Base-by-base conservation (phyloP, 2,888 invertebrate species). In the Xestoiulus laeticollis region DNA sequence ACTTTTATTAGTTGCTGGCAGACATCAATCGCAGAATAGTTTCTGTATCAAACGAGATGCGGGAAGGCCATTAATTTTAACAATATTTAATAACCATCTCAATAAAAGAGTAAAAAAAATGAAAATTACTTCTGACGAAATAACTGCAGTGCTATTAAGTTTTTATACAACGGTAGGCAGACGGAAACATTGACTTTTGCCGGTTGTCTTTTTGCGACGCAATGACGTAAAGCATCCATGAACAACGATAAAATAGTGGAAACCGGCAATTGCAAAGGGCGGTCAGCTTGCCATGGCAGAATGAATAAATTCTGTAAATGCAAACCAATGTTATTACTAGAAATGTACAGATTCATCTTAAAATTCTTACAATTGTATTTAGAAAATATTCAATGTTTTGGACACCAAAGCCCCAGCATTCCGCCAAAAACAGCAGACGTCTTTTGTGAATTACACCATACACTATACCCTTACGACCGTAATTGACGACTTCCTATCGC, bases 161-260 rank as follows among this genome's bases (percentile, higher is more conserved):
- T 88, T 32, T 82, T 88, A 43, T 88, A 88, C 38, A 88, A 53
- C 0, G 88, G 88, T 19, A 88, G 85, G 48, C 88, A 88, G 19
- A 85, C 48, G 12, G 33, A 12, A n/a, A 78, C 59, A 78, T 88
- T 88, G n/a, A 53, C 68, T 43, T 78, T 33, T 32, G 84, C 85
- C 5, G 85, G 48, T 12, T 59, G 53, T 83, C 48, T 22, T 26
- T 85, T 48, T n/a, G 12, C 22, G n/a, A 87, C 59, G 32, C 88
- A 88, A 22, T 88, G 83, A 3, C 53, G 33, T 32, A 88, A 87
- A 1, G 88, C 88, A 43, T 43, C 84, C 48, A 44, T 87, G 5
- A 88, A 78, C 19, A 87, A 30, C 12, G 16, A 5, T 22, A 68
- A 43, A 43, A 88, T 86, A n/a, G 88, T 26, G 1, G 12, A 1